Evolutionary conservation across 2,797 vertebrate genomes (phyloP), one percentile per base, ranked within the genome.

Genomic region (Varecia variegata): DNA sequence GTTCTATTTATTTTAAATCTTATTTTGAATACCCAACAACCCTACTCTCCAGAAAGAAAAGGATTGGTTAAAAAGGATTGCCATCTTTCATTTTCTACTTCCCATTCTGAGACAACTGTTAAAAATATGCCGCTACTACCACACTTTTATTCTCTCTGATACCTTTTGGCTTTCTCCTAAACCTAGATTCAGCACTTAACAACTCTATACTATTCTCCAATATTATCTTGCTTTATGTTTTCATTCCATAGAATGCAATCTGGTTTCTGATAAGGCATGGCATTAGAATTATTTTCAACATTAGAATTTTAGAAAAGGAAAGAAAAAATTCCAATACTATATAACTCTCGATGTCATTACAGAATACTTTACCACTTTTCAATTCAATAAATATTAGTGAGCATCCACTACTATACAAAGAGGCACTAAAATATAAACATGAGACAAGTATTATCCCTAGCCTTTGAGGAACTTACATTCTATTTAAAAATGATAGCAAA

Each of bases 281-380:
- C 70, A 86, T 35, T 54, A 81, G 43, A 50, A 76, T 83, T 79
- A 79, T 56, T 88, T 65, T 97, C 88, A 84, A 60, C 71, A 92
- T 65, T 50, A 76, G 45, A 95, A 91, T 86, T 82, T 93, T 47
- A 92, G 73, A 86, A 85, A 83, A 18, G 12, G 15, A 70, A 79
- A 62, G 38, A 58, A 54, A 88, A 89, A 65, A 56, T 7, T 14
- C 38, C 68, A 93, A 65, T n/a, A 73, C 21, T 82, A 8, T 30
- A 20, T 83, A 62, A 77, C 18, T 87, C 40, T 71, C 60, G 1
- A 83, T 89, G 35, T 47, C 27, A 90, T n/a, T n/a, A 79, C 32
- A 92, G 58, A 92, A 8, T 94, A 58, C 45, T 25, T 93, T 52
- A 76, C 4, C 18, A 65, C 12, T 12, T 84, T 91, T 85, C 67